Evolutionary conservation across 2,113 vertebrate species (phyloP).

Genomic region (Notothenia coriiceps): DNA sequence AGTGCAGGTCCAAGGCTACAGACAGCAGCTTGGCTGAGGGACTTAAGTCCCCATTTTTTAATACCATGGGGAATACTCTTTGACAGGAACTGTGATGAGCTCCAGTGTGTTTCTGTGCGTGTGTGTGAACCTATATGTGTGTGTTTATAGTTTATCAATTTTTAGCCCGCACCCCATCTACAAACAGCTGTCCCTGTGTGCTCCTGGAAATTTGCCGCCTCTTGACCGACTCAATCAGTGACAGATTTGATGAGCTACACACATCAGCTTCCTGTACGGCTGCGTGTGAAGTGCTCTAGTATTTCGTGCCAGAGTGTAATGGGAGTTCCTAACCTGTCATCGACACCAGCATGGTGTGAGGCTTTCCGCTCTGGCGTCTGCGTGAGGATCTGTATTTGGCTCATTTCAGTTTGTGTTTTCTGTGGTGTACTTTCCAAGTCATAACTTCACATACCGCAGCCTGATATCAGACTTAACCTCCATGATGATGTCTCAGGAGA

Average conservation of each 20-base stretch:
- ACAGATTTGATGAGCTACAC: slow-evolving; percentile 61
- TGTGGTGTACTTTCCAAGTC: slow-evolving; percentile 30
- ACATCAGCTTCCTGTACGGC: slow-evolving; percentile 69
- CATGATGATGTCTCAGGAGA: slow-evolving; percentile 49
- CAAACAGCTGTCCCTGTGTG: slow-evolving; percentile 61
- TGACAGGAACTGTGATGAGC: slow-evolving; percentile 64
- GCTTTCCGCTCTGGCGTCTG: slow-evolving; percentile 56
- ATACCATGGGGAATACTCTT: slow-evolving; percentile 55
- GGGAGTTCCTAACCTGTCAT: slow-evolving; percentile 65
- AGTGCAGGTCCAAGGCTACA: slow-evolving; percentile 59
- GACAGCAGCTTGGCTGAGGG: slow-evolving; percentile 69
- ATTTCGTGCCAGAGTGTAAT: slow-evolving; percentile 69
- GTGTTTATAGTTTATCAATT: slow-evolving; percentile 28
- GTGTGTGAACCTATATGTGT: slow-evolving; percentile 37
- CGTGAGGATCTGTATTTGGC: slow-evolving; percentile 50
- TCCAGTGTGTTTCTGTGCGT: slow-evolving; percentile 40
- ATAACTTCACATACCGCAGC: slow-evolving; percentile 34
- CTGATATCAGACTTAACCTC: slow-evolving; percentile 50
- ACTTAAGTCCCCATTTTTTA: slow-evolving; percentile 63
- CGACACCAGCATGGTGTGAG: slow-evolving; percentile 51
- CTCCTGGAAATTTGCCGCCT: slow-evolving; percentile 50
- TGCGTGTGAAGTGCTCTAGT: slow-evolving; percentile 65
- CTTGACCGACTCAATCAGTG: slow-evolving; percentile 64
- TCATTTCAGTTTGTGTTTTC: slow-evolving; percentile 56
- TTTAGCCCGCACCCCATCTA: slow-evolving; percentile 39